A percentile compares a stretch with the other conserved stretches of the same genome.
Evolutionary conservation across 2,888 invertebrate genomes (phyloP).

Genomic region (Pegoplata infirma): DNA sequence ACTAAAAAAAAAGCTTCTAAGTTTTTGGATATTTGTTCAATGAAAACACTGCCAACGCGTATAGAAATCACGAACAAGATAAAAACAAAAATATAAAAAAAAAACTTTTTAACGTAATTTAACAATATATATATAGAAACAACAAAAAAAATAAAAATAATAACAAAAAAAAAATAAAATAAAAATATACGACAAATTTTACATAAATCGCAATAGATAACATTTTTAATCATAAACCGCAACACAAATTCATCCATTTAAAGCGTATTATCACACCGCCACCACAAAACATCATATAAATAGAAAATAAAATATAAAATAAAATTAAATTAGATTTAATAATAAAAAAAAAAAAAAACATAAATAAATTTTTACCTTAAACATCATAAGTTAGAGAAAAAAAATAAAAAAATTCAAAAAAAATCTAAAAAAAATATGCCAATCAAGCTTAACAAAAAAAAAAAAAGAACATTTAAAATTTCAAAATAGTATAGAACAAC

Average conservation of each 20-base stretch:
- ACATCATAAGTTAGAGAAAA: constrained; percentile 24
- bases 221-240: constrained; percentile 45
- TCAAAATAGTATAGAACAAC: constrained; percentile 33
- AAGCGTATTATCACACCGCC: background rate
- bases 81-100: constrained; percentile 30
- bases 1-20: constrained; percentile 53
- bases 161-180: too few relatives aligned
- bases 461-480: constrained; percentile 28
- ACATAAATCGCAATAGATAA: constrained; percentile 61
- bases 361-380: constrained; percentile 48
- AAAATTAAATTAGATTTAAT: constrained; percentile 20
- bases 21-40: constrained; percentile 70
- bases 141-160: constrained; percentile 1
- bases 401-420: background rate
- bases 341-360: too few relatives aligned
- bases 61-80: constrained; percentile 69
- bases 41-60: constrained; percentile 75
- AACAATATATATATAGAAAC: constrained; percentile 41
- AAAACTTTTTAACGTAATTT: constrained; percentile 53
- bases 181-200: constrained; percentile 46
- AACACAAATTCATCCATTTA: constrained; percentile 18
- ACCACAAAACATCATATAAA: background rate
- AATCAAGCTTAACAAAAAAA: constrained; percentile 39
- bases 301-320: background rate
- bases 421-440: constrained; percentile 34